Base-by-base conservation (phyloP, 2,888 invertebrate species). In the Ophion slaviceki region DNA sequence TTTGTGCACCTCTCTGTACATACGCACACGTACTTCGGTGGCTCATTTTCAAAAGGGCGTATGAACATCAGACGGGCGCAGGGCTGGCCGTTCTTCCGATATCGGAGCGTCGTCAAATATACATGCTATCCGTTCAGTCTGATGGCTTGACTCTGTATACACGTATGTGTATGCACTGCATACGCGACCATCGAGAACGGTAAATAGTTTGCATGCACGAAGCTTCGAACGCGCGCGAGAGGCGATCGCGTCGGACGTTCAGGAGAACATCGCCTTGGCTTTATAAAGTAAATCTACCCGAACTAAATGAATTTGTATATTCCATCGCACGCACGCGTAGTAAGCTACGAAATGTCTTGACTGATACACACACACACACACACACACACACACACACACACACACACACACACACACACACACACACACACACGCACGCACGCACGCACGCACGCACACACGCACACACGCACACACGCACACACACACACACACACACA, bases 131-230 rank as follows among this genome's bases (percentile, higher is more conserved):
- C 68, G 61, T 79, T 57, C 53, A 68, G 62, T 75, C 75, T 32
- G 70, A 57, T 40, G 24, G 59, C 67, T 57, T 70, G 45, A 62
- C 74, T 74, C 14, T 66, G 36, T 64, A 71, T 47, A 70, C 7
- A 61, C 40, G n/a, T 40, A 74, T 74, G 7, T 36, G 17, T 62
- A 47, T 79, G 68, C 62, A 24, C 14, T 8, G 11, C 6, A 47
- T 70, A 61, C 40, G 57, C 36, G 77, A 7, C 77, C 36, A 67
- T 76, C 53, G 70, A 72, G 71, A 80, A 79, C 79, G 68, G 85
- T 71, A 82, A 85, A 85, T 80, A 85, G 79, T 85, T 82, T 59
- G 82, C 85, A 85, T 85, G 85, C 85, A 82, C 79, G 82, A 85
- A 66, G 61, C 82, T 68, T 24, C 72, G 40, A 53, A 14, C 47